A percentile compares a stretch with the other conserved stretches of the same genome.
Conservation (phyloP, 1,140 invertebrate species). For the Bombus waltoni region DNA sequence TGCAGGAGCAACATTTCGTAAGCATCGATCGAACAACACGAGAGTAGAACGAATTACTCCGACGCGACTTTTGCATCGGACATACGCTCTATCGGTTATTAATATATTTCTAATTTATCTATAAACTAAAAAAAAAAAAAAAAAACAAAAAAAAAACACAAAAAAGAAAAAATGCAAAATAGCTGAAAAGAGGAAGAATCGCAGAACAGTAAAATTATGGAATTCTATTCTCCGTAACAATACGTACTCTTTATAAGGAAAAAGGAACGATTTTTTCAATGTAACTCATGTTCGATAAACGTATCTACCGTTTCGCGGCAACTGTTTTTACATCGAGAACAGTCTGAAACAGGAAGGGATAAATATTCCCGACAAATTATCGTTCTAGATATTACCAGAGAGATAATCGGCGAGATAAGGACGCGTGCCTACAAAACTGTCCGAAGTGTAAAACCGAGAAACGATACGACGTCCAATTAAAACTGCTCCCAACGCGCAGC, state of each 20-base stretch:
- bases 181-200: too few relatives aligned
- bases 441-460: constrained; percentile 43
- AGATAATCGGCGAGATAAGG: constrained; percentile 40
- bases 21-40: too few relatives aligned
- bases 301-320: not conserved
- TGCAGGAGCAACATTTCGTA: too few relatives aligned
- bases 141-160: too few relatives aligned
- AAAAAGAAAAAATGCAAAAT: too few relatives aligned
- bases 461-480: constrained; percentile 66
- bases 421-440: constrained; percentile 54
- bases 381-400: constrained; percentile 30
- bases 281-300: not conserved
- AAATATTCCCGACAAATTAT: constrained; percentile 51
- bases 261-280: not conserved
- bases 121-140: too few relatives aligned
- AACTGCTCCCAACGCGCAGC: constrained; percentile 43
- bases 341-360: constrained; percentile 29
- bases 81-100: too few relatives aligned
- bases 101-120: too few relatives aligned
- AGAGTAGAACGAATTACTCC: too few relatives aligned
- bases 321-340: constrained; percentile 11
- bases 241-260: not conserved
- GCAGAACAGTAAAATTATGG: too few relatives aligned
- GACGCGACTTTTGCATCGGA: too few relatives aligned
- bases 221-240: not conserved